Evolutionary conservation across 2,113 vertebrate species (phyloP).

Genomic region (Hepsetus odoe): DNA sequence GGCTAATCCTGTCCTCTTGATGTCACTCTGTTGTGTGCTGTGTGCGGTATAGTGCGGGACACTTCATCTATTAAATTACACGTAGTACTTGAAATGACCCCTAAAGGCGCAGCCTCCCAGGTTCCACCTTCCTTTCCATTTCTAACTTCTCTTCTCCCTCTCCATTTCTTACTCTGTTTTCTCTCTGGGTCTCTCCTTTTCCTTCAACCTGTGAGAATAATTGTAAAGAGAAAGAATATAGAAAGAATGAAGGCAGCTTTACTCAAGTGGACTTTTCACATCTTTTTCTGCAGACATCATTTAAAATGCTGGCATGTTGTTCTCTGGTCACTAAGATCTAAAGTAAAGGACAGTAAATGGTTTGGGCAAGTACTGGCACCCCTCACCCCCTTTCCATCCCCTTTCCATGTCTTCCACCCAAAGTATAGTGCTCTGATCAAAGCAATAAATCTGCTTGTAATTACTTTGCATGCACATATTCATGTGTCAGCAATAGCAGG

Average conservation of each 20-base stretch:
- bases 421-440: no score
- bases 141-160: neutral
- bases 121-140: neutral
- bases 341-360: neutral
- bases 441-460: neutral
- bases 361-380: neutral
- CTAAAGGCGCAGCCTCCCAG: neutral
- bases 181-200: constrained; percentile 8
- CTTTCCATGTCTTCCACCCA: no score
- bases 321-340: neutral
- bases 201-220: neutral
- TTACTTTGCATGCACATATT: neutral
- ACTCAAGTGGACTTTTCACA: neutral
- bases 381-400: neutral
- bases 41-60: neutral
- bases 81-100: neutral
- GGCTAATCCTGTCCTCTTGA: neutral
- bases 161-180: neutral
- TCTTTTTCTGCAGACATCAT: constrained; percentile 20
- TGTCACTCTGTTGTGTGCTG: neutral
- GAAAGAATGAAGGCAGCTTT: neutral
- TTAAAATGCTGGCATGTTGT: neutral
- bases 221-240: neutral
- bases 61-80: neutral
- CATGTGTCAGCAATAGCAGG: neutral